Conservation (phyloP, 1,140 invertebrate genomes). For the Brachionus angularis region DNA sequence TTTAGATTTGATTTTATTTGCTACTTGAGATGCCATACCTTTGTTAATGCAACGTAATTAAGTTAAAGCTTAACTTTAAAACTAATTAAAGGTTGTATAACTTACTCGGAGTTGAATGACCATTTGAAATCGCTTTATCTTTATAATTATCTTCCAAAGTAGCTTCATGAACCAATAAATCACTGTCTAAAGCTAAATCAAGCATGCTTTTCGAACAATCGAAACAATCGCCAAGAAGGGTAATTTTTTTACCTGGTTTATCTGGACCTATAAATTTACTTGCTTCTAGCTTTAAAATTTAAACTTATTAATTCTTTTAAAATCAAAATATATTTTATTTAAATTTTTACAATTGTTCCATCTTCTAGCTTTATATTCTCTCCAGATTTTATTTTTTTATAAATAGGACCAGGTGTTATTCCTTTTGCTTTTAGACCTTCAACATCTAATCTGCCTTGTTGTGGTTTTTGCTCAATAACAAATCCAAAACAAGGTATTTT, state of each 20-base stretch:
- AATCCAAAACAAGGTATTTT: slow-evolving; percentile 58
- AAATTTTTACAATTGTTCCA: slow-evolving; percentile 49
- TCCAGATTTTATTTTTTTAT: slow-evolving; percentile 55
- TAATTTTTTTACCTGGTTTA: slow-evolving; percentile 53
- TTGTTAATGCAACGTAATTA: slow-evolving; percentile 29
- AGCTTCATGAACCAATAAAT: slow-evolving; percentile 59
- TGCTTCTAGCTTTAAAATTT: slow-evolving; percentile 6
- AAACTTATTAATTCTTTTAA: background rate
- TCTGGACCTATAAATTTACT: slow-evolving; percentile 34
- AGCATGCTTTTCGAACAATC: slow-evolving; percentile 51
- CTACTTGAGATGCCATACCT: slow-evolving; percentile 57
- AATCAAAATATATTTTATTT: background rate
- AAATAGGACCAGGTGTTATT: slow-evolving; percentile 55
- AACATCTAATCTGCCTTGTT: slow-evolving; percentile 54
- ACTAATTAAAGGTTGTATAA: background rate
- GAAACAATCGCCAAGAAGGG: slow-evolving; percentile 58
- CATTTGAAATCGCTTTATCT: slow-evolving; percentile 55
- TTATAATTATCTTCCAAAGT: slow-evolving; percentile 54
- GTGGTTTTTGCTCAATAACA: slow-evolving; percentile 53
- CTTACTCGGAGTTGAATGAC: slow-evolving; percentile 59
- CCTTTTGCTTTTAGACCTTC: slow-evolving; percentile 50
- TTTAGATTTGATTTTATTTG: slow-evolving; percentile 50
- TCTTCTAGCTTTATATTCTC: slow-evolving; percentile 49
- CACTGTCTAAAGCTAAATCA: slow-evolving; percentile 52
- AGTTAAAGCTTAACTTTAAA: background rate